Conservation (phyloP, 1,140 invertebrate species). For the Bombus confusus region DNA sequence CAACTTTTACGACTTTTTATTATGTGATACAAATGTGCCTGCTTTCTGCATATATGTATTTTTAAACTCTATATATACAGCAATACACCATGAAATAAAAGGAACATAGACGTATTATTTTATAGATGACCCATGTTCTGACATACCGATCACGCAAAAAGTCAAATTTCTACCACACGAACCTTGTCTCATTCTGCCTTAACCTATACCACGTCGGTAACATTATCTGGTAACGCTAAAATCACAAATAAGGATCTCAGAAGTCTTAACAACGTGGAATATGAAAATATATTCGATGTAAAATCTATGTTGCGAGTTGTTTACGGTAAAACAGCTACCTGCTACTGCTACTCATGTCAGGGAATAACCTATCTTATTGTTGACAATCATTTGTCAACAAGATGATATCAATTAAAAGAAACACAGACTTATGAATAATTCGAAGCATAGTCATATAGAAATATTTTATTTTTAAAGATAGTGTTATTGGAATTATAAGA, state of each 20-base stretch:
- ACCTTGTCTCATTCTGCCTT: neutral
- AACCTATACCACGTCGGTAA: neutral
- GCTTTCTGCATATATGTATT: too few species aligned
- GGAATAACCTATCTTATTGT: slow-evolving; percentile 58
- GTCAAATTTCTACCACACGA: neutral
- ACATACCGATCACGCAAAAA: neutral
- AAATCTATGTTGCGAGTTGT: slow-evolving; percentile 3
- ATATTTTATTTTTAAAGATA: neutral
- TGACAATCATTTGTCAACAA: slow-evolving; percentile 65
- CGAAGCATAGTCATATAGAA: neutral
- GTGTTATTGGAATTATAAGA: neutral
- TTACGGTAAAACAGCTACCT: slow-evolving; percentile 8
- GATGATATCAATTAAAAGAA: slow-evolving; percentile 38
- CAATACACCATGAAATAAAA: neutral
- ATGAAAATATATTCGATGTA: neutral
- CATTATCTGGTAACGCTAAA: neutral
- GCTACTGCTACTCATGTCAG: slow-evolving; percentile 35
- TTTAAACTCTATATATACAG: neutral
- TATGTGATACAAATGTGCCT: neutral
- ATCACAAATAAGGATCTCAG: neutral
- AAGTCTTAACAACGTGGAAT: neutral
- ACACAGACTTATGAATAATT: neutral
- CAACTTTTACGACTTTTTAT: neutral
- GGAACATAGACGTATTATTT: neutral
- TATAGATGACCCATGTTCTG: neutral